Base-by-base conservation (phyloP, 2,113 vertebrate species). In the Sarotherodon lohbergeri region DNA sequence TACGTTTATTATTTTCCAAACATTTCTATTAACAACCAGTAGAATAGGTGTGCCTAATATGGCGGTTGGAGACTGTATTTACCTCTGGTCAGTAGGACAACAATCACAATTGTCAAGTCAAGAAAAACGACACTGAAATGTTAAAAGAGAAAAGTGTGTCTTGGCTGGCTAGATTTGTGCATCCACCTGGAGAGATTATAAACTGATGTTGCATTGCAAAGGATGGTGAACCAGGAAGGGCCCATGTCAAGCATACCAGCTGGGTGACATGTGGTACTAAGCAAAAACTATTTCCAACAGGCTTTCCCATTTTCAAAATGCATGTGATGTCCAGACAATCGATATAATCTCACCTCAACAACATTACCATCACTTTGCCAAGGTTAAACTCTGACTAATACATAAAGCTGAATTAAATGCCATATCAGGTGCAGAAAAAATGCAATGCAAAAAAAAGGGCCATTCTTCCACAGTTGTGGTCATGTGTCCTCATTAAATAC, bases 281-380 rank as follows among this genome's bases (percentile, higher is more conserved):
- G 78, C 55, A 85, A 82, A 57, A 88, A 89, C 90, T n/a, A 63
- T 80, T 90, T 48, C 22, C 84, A 56, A 56, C 59, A 84, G 85
- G 82, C n/a, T 90, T 90, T 90, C 86, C 90, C 86, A 93, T 93
- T 96, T 94, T 91, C 73, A 87, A 92, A 95, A 95, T 92, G 87
- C 90, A 93, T 88, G 93, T 92, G 86, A 93, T 88, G 90, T 93
- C 90, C 88, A 91, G 90, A 92, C 91, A 94, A 94, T 95, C 91
- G 78, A 89, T 89, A 87, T 91, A 94, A 95, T 95, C 94, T 89
- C 89, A 88, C 83, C 86, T 88, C 10, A 19, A 92, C 9, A 19
- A 91, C 86, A 93, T 90, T 92, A 89, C 78, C 41, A 86, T 90
- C 86, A 82, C 80, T 87, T 87, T 57, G 9, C 56, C 90, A 93